Evolutionary conservation across 2,888 invertebrate genomes (phyloP), one percentile per base, ranked within the genome.

Genomic region (Salticus scenicus): DNA sequence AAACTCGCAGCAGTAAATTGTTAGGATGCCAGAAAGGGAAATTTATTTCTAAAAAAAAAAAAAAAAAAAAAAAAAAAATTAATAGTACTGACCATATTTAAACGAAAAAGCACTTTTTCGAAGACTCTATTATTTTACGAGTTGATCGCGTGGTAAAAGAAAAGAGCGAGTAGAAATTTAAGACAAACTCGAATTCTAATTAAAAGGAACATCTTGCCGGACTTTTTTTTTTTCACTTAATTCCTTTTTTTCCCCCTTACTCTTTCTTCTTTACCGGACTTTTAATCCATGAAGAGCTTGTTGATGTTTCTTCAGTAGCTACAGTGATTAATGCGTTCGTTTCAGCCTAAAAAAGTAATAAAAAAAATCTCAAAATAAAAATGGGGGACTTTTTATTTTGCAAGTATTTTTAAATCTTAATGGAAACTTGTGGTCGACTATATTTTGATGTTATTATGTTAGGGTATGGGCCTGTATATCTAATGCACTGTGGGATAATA

Each of bases 141-240:
- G 78, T 41, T 27, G 71, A 64, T 24, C 72, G 28, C 47, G 12
- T 57, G 33, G 47, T 47, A 66, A 77, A 84, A 78, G 77, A 77
- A 84, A 67, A n/a, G 28, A 51, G 67, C 30, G 57, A 84, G 77
- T 73, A 76, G 67, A 77, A 77, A 84, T 84, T 84, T 84, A 84
- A 84, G 83, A 84, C 83, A 84, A 84, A 84, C 83, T 84, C 83
- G 83, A 77, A 71, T 84, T 84, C 83, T 84, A 84, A 84, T 84
- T 84, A 84, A 84, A 84, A 84, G 77, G 83, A 84, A 84, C 83
- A 84, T 83, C 76, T 83, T 76, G 76, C 37, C 57, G 47, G 30
- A 67, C 31, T 41, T 75, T 70, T 67, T 41, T 82, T 72, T 66
- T 70, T 24, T 17, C 10, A 4, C 57, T 57, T 57, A 57, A 57